These are phyloP conservation scores for Furcifer pardalis DNA, from an alignment of 2,797 vertebrate species.

Conservation along the genomic window DNA sequence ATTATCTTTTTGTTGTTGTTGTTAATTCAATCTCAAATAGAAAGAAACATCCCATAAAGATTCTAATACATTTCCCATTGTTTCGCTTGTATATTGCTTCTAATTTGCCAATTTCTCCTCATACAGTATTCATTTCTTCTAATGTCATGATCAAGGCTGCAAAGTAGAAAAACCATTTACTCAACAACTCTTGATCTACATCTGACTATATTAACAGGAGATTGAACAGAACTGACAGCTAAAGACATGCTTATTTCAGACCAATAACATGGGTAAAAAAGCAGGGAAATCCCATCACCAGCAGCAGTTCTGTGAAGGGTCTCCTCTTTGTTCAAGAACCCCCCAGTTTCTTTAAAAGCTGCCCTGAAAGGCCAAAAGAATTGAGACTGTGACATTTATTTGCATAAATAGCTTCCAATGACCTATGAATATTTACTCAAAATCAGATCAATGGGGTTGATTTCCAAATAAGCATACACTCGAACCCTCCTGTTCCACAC, in stretches of 20 bases:
- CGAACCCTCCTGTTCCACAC: not conserved
- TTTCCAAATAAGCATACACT: not conserved
- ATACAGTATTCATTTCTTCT: slow-evolving; percentile 70
- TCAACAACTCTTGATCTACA: slow-evolving; percentile 68
- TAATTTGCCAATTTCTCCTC: too few species aligned
- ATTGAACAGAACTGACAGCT: slow-evolving; percentile 60
- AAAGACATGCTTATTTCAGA: slow-evolving; percentile 4
- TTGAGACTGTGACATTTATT: slow-evolving; percentile 12
- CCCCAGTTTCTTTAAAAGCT: slow-evolving; percentile 46
- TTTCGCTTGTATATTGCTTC: too few species aligned
- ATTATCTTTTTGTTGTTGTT: too few species aligned
- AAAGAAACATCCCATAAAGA: too few species aligned
- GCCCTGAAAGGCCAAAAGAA: slow-evolving; percentile 17
- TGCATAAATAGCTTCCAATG: not conserved
- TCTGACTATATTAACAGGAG: slow-evolving; percentile 68
- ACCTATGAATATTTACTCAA: not conserved
- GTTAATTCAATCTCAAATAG: too few species aligned
- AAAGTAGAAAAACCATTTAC: slow-evolving; percentile 62
- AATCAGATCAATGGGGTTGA: not conserved
- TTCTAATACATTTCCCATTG: too few species aligned
- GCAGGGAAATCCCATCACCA: not conserved
- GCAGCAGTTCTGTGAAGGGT: slow-evolving; percentile 40
- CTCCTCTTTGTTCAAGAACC: slow-evolving; percentile 32
- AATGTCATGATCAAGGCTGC: slow-evolving; percentile 60
- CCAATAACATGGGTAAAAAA: slow-evolving; percentile 19